Conservation (phyloP, 2,797 vertebrate species). For the Neoniphon sammara region DNA sequence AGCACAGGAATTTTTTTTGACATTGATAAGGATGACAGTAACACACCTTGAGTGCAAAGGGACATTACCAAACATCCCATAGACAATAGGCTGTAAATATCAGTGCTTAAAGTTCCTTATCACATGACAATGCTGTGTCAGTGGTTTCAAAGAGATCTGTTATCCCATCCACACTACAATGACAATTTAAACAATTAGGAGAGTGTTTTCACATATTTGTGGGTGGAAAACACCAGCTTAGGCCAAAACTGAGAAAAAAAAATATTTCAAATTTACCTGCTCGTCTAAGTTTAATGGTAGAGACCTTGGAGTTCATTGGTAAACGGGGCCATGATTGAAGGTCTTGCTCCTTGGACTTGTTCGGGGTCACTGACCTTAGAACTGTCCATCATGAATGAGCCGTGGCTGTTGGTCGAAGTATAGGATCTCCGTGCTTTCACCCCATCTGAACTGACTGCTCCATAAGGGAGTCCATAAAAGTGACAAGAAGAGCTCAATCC, state of each 20-base stretch:
- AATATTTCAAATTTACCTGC: no score
- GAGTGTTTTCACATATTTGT: no score
- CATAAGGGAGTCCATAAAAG: conserved; percentile 72
- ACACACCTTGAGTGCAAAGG: neutral
- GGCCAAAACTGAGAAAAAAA: no score
- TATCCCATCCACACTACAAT: no score
- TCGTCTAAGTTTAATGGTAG: neutral
- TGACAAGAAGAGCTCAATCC: conserved; percentile 53
- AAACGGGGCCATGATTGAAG: neutral
- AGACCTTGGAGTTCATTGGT: neutral
- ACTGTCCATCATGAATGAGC: conserved; percentile 18
- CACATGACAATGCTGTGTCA: no score
- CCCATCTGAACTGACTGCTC: conserved; percentile 37
- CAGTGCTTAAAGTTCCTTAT: no score
- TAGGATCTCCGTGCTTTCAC: conserved; percentile 27
- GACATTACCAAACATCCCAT: neutral
- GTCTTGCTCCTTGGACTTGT: neutral
- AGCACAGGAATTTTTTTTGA: neutral
- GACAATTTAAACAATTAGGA: no score
- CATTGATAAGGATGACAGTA: neutral
- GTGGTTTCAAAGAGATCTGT: no score
- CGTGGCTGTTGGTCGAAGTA: conserved; percentile 18
- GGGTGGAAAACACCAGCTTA: no score
- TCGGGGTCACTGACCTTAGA: neutral
- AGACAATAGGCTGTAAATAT: neutral